Evolutionary conservation across 1,140 invertebrate species (phyloP).

Genomic region (Danaus melanippus): DNA sequence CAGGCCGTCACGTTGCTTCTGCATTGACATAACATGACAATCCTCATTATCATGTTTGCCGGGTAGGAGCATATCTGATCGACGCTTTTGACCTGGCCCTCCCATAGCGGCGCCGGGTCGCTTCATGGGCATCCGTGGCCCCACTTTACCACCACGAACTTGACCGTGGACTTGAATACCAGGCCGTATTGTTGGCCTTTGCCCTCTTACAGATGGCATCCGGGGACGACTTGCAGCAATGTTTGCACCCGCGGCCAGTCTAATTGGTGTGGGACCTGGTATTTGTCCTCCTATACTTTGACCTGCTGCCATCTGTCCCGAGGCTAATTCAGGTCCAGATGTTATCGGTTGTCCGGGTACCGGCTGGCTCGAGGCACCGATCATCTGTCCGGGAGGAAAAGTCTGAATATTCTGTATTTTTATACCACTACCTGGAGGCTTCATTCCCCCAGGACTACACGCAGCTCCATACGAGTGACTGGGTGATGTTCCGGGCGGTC

Average conservation of each 20-base stretch:
- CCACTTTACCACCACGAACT: constrained; percentile 41
- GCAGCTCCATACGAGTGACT: constrained; percentile 38
- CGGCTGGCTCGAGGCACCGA: constrained; percentile 20
- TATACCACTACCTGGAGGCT: constrained; percentile 35
- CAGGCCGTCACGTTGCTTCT: constrained; percentile 80
- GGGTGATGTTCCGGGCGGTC: constrained; percentile 41
- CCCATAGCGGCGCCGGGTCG: constrained; percentile 33
- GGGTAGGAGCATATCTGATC: constrained; percentile 61
- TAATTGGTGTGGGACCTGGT: constrained; percentile 41
- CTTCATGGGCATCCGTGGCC: constrained; percentile 58
- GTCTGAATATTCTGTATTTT: constrained; percentile 63
- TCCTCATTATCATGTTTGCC: constrained; percentile 70
- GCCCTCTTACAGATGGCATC: constrained; percentile 41
- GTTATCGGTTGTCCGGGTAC: constrained; percentile 11
- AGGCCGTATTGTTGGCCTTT: constrained; percentile 47
- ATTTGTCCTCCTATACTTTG: constrained; percentile 39
- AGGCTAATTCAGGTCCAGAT: constrained; percentile 16
- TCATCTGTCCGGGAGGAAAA: constrained; percentile 44
- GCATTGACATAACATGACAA: constrained; percentile 76
- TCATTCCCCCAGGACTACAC: constrained; percentile 49
- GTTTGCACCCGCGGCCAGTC: constrained; percentile 44
- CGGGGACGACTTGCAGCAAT: constrained; percentile 39
- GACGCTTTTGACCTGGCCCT: constrained; percentile 43
- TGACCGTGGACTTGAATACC: constrained; percentile 58
- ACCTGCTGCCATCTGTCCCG: constrained; percentile 26